Evolutionary conservation across 2,113 vertebrate genomes (phyloP), one percentile per base, ranked within the genome.

Genomic region (Oncorhynchus gorbuscha): DNA sequence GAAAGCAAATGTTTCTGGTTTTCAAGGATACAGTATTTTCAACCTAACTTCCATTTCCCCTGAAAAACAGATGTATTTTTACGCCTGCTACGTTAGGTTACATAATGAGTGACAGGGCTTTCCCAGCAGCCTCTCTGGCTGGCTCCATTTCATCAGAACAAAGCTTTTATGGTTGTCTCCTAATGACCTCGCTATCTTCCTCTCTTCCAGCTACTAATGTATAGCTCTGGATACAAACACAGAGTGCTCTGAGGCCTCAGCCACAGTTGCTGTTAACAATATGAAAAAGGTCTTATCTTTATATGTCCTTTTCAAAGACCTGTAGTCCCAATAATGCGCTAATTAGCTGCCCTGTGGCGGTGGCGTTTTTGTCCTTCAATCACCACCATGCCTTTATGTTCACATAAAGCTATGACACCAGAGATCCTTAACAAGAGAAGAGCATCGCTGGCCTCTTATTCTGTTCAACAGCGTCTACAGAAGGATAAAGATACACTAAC

Each of bases 81-180:
- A 45, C 39, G 9, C 2, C 39, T 45, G 8, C 39, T 45, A 45
- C 9, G 39, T 45, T 45, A 45, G 39, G 9, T 45, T 55, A 55
- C 64, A 59, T 61, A 79, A 80, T 75, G 74, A 85, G 81, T 74
- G 81, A 75, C 80, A 66, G 49, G 72, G 35, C 68, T 76, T 81
- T 83, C 80, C 79, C 78, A 76, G 86, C 82, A 72, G 18, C 7
- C 55, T 71, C 12, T 28, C 49, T 72, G 69, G 69, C 49, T 72
- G 69, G 69, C 35, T 82, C 68, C 76, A 72, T 84, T 24, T 75
- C 61, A 18, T 39, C 28, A n/a, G 45, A 62, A 55, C 16, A 22
- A 71, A 67, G 14, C 76, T 77, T 74, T 65, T 58, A 55, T 77
- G n/a, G 76, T 73, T 48, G 62, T 66, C 9, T 45, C 7, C 66